Evolutionary conservation across 2,113 vertebrate genomes (phyloP).

Genomic region (Setophaga kirtlandii): DNA sequence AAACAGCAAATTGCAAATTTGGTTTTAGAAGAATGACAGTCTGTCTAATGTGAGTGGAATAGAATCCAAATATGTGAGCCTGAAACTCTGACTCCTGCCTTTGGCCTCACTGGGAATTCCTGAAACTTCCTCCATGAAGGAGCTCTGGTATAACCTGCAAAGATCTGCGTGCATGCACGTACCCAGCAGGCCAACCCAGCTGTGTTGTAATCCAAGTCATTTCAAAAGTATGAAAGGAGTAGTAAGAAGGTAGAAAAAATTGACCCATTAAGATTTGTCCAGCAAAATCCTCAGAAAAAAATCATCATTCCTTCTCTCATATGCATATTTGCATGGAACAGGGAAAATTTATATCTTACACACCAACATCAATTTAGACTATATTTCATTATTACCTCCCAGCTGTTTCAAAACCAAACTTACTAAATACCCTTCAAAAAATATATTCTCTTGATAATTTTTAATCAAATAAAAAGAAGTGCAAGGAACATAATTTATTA

Average conservation of each 20-base stretch:
- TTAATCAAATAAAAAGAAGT: not conserved
- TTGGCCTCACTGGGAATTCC: not conserved
- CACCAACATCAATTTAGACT: not conserved
- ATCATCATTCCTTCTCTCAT: not conserved
- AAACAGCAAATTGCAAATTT: constrained; percentile 40
- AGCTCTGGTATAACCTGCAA: not conserved
- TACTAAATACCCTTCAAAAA: not conserved
- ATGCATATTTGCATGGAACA: not conserved
- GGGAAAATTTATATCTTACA: not conserved
- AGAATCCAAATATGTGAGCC: not conserved
- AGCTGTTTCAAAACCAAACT: not conserved
- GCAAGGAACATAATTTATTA: not conserved
- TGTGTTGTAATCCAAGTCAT: not conserved
- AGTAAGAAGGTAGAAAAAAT: not conserved
- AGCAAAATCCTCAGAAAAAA: not conserved
- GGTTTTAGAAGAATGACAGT: constrained; percentile 24
- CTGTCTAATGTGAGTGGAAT: not conserved
- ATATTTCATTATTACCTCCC: not conserved
- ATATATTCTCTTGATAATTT: not conserved
- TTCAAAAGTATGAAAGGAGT: not conserved
- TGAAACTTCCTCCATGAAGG: not conserved
- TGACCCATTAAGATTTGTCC: not conserved
- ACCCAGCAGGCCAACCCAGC: not conserved
- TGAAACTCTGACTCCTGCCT: not conserved
- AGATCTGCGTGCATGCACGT: not conserved